These are phyloP conservation scores for Eilema caniola DNA, from an alignment of 2,888 invertebrate genomes.

Conservation along the genomic window DNA sequence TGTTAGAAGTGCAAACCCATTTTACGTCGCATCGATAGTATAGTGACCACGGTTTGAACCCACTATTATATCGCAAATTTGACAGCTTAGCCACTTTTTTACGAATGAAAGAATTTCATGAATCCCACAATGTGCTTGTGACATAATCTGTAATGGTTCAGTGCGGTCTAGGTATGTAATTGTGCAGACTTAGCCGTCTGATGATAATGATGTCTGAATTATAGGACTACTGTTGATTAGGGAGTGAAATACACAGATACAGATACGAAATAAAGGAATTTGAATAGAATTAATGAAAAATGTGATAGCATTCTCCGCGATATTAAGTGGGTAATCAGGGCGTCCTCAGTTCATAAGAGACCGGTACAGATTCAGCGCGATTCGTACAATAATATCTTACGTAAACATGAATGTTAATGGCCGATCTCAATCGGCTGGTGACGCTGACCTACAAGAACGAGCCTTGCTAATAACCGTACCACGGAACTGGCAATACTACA, in stretches of 20 bases:
- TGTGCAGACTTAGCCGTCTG: background rate
- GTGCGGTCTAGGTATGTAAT: background rate
- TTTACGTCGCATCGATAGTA: no score
- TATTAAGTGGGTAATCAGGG: background rate
- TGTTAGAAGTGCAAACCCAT: no score
- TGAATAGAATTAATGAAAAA: background rate
- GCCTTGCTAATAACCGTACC: background rate
- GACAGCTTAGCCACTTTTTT: no score
- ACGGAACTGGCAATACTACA: background rate
- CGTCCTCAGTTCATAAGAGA: background rate
- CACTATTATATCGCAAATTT: no score
- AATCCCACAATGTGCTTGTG: background rate
- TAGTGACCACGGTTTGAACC: no score
- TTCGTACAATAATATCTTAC: slow-evolving; percentile 1
- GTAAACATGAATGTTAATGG: background rate
- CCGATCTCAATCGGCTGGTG: background rate
- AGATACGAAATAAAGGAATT: no score
- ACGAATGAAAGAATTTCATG: background rate
- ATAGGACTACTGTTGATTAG: background rate
- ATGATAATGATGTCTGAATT: background rate
- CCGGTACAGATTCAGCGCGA: background rate
- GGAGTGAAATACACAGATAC: no score
- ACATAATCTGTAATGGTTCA: background rate
- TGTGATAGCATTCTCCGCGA: background rate
- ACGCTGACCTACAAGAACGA: background rate